Base-by-base conservation (phyloP, 2,113 vertebrate species). In the Thryonomys swinderianus region DNA sequence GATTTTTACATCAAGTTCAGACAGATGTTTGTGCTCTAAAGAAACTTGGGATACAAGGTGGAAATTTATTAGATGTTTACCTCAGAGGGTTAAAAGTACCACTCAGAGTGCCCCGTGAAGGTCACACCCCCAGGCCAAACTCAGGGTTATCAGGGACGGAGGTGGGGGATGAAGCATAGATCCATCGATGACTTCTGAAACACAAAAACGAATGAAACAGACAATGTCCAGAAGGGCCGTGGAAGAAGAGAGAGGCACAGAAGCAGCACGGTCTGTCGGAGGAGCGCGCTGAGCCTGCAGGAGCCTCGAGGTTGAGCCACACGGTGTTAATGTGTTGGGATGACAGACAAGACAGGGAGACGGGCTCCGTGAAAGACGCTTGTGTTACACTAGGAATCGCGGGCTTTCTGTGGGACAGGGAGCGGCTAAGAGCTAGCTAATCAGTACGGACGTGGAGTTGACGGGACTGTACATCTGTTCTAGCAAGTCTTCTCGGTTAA, bases 1-100 rank as follows among this genome's bases (percentile, higher is more conserved):
- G 62, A 91, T 74, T 82, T 95, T 21, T 89, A 66, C 79, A 23
- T 85, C 48, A 93, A 86, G 32, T 88, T 87, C 32, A 79, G 61
- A 64, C 4, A 76, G 37, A 25, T 21, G 30, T 84, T 93, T 85
- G 18, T 94, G 20, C 37, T 82, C 17, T 23, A 53, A 64, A 84
- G 30, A 69, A 95, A 71, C 1, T 48, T 64, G 5, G 25, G 53
- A 30, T 53, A 40, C 25, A 92, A 23, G 21, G 30, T 76, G 32
- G 27, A 90, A 83, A 71, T 64, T 34, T 92, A 55, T 40, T 27
- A 67, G 20, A 5, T 57, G 3, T 17, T 57, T 94, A 61, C 62
- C 48, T 18, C 18, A 80, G 32, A 79, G 1, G 48, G 16, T 85
- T 27, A 76, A 85, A 91, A 45, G 10, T 78, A 69, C 3, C 81